Base-by-base conservation (phyloP, 2,113 vertebrate species). In the Tylochromis polylepis region DNA sequence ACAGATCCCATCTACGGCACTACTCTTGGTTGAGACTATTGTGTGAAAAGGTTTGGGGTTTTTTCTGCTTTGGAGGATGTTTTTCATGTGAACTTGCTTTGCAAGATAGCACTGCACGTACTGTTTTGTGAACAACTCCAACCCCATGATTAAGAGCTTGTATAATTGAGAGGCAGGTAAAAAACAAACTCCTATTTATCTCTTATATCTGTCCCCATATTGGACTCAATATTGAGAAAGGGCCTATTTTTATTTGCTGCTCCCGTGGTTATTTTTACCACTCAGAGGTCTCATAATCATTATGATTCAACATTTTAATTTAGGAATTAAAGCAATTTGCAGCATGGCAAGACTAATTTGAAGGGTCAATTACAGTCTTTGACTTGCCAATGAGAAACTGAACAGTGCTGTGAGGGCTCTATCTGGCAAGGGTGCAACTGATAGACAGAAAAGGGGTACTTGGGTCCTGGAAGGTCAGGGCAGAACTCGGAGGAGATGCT, bases 261-360 rank as follows among this genome's bases (percentile, higher is more conserved):
- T 80, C 41, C 77, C 31, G 27, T 79, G 83, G 18, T 90, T 84
- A 92, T 29, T 91, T 78, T 85, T 55, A 75, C 62, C 49, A 20
- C 83, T 87, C 34, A 82, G 5, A 60, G 15, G 27, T 85, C 82
- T 81, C 65, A 91, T 93, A 85, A 94, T 94, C 29, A 57, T 62
- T 65, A 46, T 88, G 55, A 94, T 93, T 93, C 83, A 77, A 90
- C 87, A 84, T 92, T 91, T 93, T 92, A 78, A 95, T 90, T 93
- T 78, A 89, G 14, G 67, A 88, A 87, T 91, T 88, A 91, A 85
- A 85, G 79, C 31, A 78, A 89, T 87, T 85, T 81, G 83, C 49
- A 65, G 84, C 46, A 57, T 59, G 79, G 56, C 29, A 86, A 87
- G 31, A 70, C 60, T 70, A 62, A 91, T 92, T 88, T 49, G 31